Evolutionary conservation across 2,888 invertebrate genomes (phyloP).

Genomic region (Drosophila mulleri): DNA sequence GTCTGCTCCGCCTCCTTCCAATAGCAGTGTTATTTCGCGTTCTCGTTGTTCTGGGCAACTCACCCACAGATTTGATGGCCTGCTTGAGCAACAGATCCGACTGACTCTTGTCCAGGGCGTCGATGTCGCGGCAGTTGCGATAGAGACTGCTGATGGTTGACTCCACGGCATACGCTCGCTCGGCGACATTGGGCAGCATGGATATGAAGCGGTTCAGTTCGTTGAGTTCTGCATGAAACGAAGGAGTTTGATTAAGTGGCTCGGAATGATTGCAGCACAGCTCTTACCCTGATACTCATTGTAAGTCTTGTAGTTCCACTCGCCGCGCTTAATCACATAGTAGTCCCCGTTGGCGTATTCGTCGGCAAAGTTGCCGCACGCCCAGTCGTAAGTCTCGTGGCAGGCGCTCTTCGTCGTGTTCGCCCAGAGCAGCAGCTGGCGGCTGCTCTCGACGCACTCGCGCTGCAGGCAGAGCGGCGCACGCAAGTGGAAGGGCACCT

Average conservation of each 20-base stretch:
- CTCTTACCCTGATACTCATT: slow-evolving; percentile 84
- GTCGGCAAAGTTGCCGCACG: slow-evolving; percentile 83
- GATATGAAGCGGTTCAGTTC: slow-evolving; percentile 84
- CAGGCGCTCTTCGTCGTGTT: slow-evolving; percentile 83
- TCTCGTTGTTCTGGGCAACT: slow-evolving; percentile 50
- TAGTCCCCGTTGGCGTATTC: slow-evolving; percentile 83
- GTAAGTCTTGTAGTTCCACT: slow-evolving; percentile 84
- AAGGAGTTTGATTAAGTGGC: background rate
- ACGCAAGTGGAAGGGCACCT: slow-evolving; percentile 83
- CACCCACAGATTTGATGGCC: slow-evolving; percentile 83
- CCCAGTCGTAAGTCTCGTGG: slow-evolving; percentile 84
- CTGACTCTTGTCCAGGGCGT: slow-evolving; percentile 83
- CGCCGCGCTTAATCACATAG: slow-evolving; percentile 84
- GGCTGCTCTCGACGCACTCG: slow-evolving; percentile 84
- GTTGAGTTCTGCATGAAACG: slow-evolving; percentile 73
- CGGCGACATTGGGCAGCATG: slow-evolving; percentile 80
- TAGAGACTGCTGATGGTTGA: slow-evolving; percentile 83
- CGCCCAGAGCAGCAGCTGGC: slow-evolving; percentile 84
- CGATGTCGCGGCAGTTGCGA: slow-evolving; percentile 83
- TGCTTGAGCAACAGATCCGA: slow-evolving; percentile 82
- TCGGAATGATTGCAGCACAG: background rate
- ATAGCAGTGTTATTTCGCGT: background rate
- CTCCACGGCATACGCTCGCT: slow-evolving; percentile 81
- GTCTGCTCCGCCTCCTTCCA: background rate
- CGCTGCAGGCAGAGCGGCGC: slow-evolving; percentile 83